A percentile compares a stretch with the other conserved stretches of the same genome.
These are phyloP conservation scores for Macroramphosus scolopax DNA, from an alignment of 2,797 vertebrate species.

Conservation along the genomic window DNA sequence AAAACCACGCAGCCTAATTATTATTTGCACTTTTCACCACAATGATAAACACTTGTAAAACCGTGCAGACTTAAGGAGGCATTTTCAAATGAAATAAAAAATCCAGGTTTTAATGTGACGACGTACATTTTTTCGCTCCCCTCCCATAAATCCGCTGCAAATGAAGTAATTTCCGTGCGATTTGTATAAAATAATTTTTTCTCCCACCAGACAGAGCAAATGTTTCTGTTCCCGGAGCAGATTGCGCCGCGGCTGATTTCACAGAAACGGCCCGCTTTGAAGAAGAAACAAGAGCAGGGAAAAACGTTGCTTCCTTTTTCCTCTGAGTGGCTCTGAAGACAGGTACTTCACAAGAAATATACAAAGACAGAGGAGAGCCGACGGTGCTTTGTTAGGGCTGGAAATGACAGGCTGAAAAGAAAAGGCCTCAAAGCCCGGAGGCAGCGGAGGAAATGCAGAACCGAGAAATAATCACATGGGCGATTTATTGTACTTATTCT, in stretches of 20 bases:
- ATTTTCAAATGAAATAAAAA: no score
- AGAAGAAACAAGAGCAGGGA: conserved; percentile 61
- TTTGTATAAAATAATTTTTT: no score
- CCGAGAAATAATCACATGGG: conserved; percentile 61
- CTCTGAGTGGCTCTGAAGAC: conserved; percentile 59
- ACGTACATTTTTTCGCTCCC: conserved; percentile 26
- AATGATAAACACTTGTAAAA: conserved; percentile 32
- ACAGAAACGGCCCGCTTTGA: conserved; percentile 66
- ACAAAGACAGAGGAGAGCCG: conserved; percentile 69
- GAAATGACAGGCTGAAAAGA: conserved; percentile 62
- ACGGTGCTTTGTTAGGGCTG: conserved; percentile 68
- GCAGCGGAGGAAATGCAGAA: conserved; percentile 54
- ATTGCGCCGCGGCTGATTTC: conserved; percentile 63
- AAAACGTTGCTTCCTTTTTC: conserved; percentile 56
- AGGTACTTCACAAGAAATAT: conserved; percentile 73
- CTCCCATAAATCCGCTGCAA: conserved; percentile 16
- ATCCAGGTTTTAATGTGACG: conserved; percentile 8
- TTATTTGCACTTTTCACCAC: conserved; percentile 32
- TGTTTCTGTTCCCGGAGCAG: conserved; percentile 61
- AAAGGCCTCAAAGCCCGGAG: conserved; percentile 61
- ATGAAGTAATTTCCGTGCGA: no score
- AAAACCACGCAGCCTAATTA: conserved; percentile 62
- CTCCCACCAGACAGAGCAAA: conserved; percentile 67
- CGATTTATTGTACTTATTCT: conserved; percentile 72
- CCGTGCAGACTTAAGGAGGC: conserved; percentile 20